Base-by-base conservation (phyloP, 2,888 invertebrate genomes). In the Ophion ellenae region DNA sequence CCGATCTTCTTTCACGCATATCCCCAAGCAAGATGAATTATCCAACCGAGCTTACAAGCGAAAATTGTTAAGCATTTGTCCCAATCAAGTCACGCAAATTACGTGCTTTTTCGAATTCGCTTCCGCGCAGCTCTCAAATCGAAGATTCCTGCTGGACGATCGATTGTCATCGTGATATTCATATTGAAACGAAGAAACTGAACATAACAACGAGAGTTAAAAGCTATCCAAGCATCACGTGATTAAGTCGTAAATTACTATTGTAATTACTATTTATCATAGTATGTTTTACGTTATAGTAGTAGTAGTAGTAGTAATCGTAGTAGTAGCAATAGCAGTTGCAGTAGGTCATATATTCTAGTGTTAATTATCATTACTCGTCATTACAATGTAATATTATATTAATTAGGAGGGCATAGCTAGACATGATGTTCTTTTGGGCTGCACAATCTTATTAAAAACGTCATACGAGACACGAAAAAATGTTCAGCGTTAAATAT, bases 391-490 rank as follows among this genome's bases (percentile, higher is more conserved):
- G 66, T 86, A 84, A 75, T 84, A 78, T 85, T 85, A 87, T 83
- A 85, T 86, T 87, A 88, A 69, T 89, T 89, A 90, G 87, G 89
- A 90, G 89, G 90, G 89, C 90, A 89, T 89, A 87, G 88, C 88
- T 90, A 89, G 88, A 88, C 89, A 88, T 83, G 69, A 66, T 47
- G 66, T 74, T 77, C 17, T 75, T 84, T 80, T 87, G 84, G 83
- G 83, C 78, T 86, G 91, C 91, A 92, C 92, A 90, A 91, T 92
- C 90, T 90, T 92, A 83, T 78, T 78, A 71, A 90, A 90, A 91
- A 92, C 92, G 91, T 76, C 92, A 93, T 91, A 93, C 92, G 91
- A 92, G 90, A 93, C 91, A 93, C 91, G 91, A 91, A 90, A 89
- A 90, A 91, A 90, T 90, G 90, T 92, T 91, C 90, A 91, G 90